These are phyloP conservation scores for Drosophila melanocephala DNA, from an alignment of 2,888 invertebrate species.

Conservation along the genomic window DNA sequence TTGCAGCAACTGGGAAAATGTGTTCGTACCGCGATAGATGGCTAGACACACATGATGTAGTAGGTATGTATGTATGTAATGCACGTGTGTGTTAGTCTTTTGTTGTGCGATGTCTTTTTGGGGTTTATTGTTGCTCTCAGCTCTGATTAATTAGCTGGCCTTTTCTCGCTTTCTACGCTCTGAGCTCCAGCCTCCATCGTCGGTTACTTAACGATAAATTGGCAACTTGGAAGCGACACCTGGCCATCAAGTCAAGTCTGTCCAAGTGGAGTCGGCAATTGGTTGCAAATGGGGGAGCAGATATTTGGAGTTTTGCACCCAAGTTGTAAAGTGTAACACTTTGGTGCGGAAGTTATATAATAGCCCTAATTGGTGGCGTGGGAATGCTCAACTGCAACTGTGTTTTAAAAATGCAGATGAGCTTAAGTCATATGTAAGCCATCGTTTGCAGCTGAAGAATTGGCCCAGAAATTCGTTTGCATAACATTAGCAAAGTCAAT, in stretches of 20 bases:
- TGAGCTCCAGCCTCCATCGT: background rate
- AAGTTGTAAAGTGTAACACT: constrained; percentile 1
- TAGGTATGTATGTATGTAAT: constrained; percentile 17
- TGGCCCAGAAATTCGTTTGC: background rate
- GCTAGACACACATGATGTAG: constrained; percentile 8
- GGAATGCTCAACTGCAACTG: background rate
- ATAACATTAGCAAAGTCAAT: background rate
- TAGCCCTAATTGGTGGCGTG: constrained; percentile 16
- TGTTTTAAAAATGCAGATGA: background rate
- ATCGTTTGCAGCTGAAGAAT: background rate
- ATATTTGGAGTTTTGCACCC: constrained; percentile 1
- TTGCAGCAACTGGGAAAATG: constrained; percentile 51
- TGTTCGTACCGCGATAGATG: constrained; percentile 24
- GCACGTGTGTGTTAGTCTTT: background rate
- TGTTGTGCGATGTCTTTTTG: constrained; percentile 18
- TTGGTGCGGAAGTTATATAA: constrained; percentile 37
- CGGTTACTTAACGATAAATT: constrained; percentile 38
- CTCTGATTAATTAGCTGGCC: constrained; percentile 56
- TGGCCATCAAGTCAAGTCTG: background rate
- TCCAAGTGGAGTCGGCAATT: constrained; percentile 20
- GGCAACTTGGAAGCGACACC: constrained; percentile 35
- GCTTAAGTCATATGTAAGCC: background rate
- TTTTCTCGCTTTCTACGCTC: constrained; percentile 7
- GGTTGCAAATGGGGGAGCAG: constrained; percentile 14
- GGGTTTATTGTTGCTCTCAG: constrained; percentile 29